Base-by-base conservation (phyloP, 2,888 invertebrate genomes). In the Hemicrepidius hirtus region DNA sequence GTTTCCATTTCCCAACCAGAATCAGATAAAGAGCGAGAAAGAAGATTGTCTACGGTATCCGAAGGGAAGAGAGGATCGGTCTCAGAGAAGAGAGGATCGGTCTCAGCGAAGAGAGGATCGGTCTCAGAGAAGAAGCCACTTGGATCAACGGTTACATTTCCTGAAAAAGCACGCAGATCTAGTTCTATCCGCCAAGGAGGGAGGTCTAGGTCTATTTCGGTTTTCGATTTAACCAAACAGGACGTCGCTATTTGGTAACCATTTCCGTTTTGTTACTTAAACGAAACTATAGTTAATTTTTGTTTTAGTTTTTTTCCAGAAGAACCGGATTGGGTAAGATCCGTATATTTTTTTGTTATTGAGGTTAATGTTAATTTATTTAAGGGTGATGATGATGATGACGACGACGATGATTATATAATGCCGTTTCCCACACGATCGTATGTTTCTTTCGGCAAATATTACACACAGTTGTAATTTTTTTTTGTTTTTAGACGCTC, bases 281-380 rank as follows among this genome's bases (percentile, higher is more conserved):
- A 32, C 5, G 20, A 28, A 1, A 35, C 32, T n/a, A 35, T 24
- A n/a, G 40, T 1, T n/a, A 24, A 44, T 13, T 46, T 12, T n/a
- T 32, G 28, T 55, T 35, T 2, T 37, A 64, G 64, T n/a, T 64
- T 64, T 50, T 64, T 64, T 7, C 64, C 64, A 13, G 64, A 64
- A 20, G 64, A 64, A 24, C 64, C 64, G 9, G 64, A 64, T 37
- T 64, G 64, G 64, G 64, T 50, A 64, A 13, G 18, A 12, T 20
- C 18, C 28, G 28, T 24, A 28, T 13, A 24, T 32, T 35, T 7
- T n/a, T 24, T 16, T 35, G 12, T 35, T 32, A n/a, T 21, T 49
- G 3, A 13, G 18, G 9, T 49, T 35, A 63, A 5, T 13, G 41
- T 41, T 0, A 60, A 18, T n/a, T 18, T 16, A 20, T 64, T 64